Conservation (phyloP, 2,888 invertebrate genomes). For the Dynastes tityus region DNA sequence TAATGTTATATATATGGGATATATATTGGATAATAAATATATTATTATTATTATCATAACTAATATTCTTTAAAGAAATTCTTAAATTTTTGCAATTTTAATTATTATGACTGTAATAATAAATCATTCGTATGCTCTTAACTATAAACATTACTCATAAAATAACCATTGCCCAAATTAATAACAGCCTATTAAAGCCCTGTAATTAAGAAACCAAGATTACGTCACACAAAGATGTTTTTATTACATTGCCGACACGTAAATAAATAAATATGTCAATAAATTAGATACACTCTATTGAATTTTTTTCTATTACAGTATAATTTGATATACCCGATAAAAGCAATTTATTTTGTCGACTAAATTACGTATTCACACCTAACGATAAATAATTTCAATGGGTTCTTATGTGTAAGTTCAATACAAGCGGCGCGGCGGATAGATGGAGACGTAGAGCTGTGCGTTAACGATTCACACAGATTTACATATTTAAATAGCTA, state of each 20-base stretch:
- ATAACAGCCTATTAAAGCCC: background rate
- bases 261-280: constrained; percentile 31
- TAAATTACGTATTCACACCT: constrained; percentile 42
- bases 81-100: too few species aligned
- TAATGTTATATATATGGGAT: too few species aligned
- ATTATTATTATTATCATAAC: too few species aligned
- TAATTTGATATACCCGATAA: constrained; percentile 38
- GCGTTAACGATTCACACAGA: constrained; percentile 28
- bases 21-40: too few species aligned
- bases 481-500: constrained; percentile 42
- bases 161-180: background rate
- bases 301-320: constrained; percentile 24
- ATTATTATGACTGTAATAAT: too few species aligned
- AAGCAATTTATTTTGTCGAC: constrained; percentile 40
- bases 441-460: constrained; percentile 19
- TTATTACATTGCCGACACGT: constrained; percentile 26
- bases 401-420: background rate
- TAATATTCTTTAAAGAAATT: too few species aligned
- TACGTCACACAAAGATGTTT: constrained; percentile 18
- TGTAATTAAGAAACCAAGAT: constrained; percentile 31
- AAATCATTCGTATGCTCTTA: too few species aligned
- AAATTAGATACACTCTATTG: constrained; percentile 32
- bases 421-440: constrained; percentile 15
- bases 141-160: background rate
- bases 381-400: constrained; percentile 37